These are phyloP conservation scores for Aromia moschata DNA, from an alignment of 2,888 invertebrate genomes.

Conservation along the genomic window DNA sequence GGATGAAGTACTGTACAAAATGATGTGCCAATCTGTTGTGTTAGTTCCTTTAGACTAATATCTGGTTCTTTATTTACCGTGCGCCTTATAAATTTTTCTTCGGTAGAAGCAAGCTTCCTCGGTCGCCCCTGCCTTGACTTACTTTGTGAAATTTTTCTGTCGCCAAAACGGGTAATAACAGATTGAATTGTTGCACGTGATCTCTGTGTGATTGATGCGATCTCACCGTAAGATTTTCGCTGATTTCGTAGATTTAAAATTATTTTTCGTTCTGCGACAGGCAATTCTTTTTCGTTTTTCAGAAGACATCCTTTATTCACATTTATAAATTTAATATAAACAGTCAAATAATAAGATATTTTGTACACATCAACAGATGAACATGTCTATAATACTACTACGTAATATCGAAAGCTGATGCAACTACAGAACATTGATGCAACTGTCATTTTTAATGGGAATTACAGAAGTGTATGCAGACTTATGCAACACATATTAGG, in stretches of 20 bases:
- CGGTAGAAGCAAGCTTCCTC: background rate
- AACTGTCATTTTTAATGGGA: background rate
- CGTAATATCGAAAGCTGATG: background rate
- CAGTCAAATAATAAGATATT: background rate
- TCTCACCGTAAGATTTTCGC: background rate
- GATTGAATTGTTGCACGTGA: background rate
- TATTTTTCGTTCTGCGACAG: background rate
- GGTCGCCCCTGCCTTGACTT: background rate
- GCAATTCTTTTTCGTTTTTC: background rate
- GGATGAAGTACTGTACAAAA: background rate
- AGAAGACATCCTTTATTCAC: background rate
- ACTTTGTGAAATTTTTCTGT: background rate
- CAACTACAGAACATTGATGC: background rate
- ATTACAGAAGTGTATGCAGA: background rate
- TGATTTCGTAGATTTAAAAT: background rate
- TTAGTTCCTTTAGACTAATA: background rate
- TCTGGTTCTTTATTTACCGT: background rate
- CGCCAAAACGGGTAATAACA: background rate
- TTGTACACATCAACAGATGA: background rate
- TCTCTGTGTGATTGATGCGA: background rate
- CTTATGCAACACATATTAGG: too few relatives aligned
- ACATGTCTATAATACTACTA: background rate
- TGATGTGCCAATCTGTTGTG: background rate
- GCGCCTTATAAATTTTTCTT: background rate
- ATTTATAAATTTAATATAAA: background rate